These are phyloP conservation scores for Chrysogorgia sp. DNA, from an alignment of 92 coral and sea anemone species.

Conservation along the genomic window DNA sequence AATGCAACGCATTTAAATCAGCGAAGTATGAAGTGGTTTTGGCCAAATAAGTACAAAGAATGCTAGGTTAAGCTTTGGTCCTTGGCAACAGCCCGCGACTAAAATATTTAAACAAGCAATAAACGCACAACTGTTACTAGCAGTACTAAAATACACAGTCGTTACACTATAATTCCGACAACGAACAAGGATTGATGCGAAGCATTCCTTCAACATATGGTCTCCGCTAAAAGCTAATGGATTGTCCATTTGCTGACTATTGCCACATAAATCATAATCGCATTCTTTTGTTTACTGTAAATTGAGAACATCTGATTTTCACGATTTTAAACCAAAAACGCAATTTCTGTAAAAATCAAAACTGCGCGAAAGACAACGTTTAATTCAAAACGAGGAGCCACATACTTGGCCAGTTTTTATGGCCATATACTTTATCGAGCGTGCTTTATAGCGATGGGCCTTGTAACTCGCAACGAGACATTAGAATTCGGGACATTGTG, in stretches of 20 bases:
- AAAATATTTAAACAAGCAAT: too few relatives aligned
- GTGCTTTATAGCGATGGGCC: not conserved
- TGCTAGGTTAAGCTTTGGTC: constrained; percentile 13
- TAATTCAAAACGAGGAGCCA: not conserved
- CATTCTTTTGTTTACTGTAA: constrained; percentile 34
- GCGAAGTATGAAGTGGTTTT: not conserved
- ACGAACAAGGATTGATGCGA: not conserved
- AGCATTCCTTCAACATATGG: not conserved
- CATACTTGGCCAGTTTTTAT: constrained; percentile 14
- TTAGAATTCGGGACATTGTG: constrained; percentile 4
- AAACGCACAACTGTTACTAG: not conserved
- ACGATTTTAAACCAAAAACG: not conserved
- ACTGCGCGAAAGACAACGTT: not conserved
- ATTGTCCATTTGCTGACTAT: constrained; percentile 11
- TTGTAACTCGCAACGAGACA: constrained; percentile 17
- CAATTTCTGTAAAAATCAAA: not conserved
- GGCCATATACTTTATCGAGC: too few relatives aligned
- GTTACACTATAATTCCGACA: not conserved
- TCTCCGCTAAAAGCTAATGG: not conserved
- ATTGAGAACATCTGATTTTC: too few relatives aligned
- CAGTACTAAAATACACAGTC: not conserved
- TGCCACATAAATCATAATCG: not conserved
- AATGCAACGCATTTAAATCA: not conserved
- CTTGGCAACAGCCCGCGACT: constrained; percentile 28
- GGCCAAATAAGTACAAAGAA: not conserved